Evolutionary conservation across 2,797 vertebrate species (phyloP).

Genomic region (Sebastolobus alascanus): DNA sequence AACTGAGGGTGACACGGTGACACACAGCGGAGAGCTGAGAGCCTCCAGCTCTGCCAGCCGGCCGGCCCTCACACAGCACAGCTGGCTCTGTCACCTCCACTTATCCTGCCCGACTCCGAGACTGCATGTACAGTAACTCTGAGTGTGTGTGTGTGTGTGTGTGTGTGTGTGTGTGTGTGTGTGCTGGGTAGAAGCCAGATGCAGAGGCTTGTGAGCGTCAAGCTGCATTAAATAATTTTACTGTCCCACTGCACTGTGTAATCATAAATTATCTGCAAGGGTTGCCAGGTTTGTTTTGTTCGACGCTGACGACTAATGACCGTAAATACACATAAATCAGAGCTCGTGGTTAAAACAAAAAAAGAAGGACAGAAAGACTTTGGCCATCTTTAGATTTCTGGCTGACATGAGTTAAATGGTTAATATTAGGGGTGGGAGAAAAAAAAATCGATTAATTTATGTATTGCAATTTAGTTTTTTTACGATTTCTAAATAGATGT

Average conservation of each 20-base stretch:
- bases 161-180: slow-evolving; percentile 39
- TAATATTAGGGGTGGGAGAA: not conserved
- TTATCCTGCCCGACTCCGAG: slow-evolving; percentile 30
- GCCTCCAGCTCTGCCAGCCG: slow-evolving; percentile 32
- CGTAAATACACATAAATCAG: not conserved
- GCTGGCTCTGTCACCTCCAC: slow-evolving; percentile 67
- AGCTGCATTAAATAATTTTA: slow-evolving; percentile 56
- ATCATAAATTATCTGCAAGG: slow-evolving; percentile 25
- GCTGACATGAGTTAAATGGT: not conserved
- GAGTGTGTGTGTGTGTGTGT: slow-evolving; percentile 40
- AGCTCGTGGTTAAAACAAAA: not conserved
- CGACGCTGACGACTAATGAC: not conserved
- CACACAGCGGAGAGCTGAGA: slow-evolving; percentile 40
- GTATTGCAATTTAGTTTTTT: no score
- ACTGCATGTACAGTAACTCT: slow-evolving; percentile 21
- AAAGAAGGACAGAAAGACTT: no score
- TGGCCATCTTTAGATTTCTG: not conserved
- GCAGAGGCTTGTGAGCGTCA: slow-evolving; percentile 33
- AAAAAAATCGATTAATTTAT: no score
- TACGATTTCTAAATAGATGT: no score
- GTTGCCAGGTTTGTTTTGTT: slow-evolving; percentile 30
- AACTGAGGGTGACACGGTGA: slow-evolving; percentile 68
- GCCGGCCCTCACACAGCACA: slow-evolving; percentile 43
- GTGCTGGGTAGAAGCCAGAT: slow-evolving; percentile 45
- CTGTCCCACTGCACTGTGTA: slow-evolving; percentile 20